A percentile compares a stretch with the other conserved stretches of the same genome.
Conservation (phyloP, 2,888 invertebrate species). For the Chymomyza amoena region DNA sequence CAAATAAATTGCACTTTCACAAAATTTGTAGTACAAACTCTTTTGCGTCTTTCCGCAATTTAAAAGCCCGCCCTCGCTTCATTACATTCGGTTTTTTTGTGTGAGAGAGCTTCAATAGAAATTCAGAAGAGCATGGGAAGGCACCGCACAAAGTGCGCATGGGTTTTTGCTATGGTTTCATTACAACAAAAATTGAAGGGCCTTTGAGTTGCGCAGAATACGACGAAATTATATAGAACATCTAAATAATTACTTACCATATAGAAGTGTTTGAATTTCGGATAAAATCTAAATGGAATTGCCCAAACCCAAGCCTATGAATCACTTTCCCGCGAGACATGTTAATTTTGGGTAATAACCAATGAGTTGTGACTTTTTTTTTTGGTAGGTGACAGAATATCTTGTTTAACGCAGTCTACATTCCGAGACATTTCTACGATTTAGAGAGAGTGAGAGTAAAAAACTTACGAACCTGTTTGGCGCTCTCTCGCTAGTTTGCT, state of each 20-base stretch:
- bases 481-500: not conserved
- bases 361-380: not conserved
- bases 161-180: slow-evolving; percentile 11
- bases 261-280: not conserved
- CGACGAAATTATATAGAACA: not conserved
- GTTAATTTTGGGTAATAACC: not conserved
- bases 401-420: not conserved
- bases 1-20: too few relatives aligned
- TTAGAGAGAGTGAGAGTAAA: too few relatives aligned
- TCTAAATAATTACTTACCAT: too few relatives aligned
- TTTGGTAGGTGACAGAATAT: not conserved
- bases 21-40: too few relatives aligned
- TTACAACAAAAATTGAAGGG: not conserved
- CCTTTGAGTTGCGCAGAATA: not conserved
- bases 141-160: slow-evolving; percentile 16
- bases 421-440: not conserved
- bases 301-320: not conserved
- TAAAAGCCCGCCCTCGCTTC: too few relatives aligned
- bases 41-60: too few relatives aligned
- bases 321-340: not conserved
- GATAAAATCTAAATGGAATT: not conserved
- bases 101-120: slow-evolving; percentile 19
- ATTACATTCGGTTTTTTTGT: not conserved
- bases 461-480: not conserved
- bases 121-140: not conserved